A percentile compares a stretch with the other conserved stretches of the same genome.
These are phyloP conservation scores for Karalla daura DNA, from an alignment of 2,797 vertebrate species.

Conservation along the genomic window DNA sequence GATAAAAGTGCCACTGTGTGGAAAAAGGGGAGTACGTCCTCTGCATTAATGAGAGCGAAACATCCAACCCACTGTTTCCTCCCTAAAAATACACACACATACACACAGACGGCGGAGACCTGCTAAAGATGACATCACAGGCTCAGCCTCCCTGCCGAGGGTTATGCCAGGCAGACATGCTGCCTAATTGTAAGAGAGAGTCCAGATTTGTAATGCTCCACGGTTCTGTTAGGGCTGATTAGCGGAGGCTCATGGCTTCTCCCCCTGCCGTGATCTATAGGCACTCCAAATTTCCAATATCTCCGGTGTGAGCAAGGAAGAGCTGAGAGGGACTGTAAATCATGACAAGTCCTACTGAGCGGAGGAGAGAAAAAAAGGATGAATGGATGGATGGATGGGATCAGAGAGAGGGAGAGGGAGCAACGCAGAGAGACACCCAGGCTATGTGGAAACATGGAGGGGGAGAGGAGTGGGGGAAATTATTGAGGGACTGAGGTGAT, in stretches of 20 bases:
- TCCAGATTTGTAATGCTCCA: conserved; percentile 77
- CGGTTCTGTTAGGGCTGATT: conserved; percentile 82
- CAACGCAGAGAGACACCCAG: conserved; percentile 58
- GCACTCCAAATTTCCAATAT: conserved; percentile 83
- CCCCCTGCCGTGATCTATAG: conserved; percentile 79
- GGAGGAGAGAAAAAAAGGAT: conserved; percentile 38
- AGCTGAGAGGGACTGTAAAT: conserved; percentile 80
- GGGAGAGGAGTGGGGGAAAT: conserved; percentile 58
- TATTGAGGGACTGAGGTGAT: conserved; percentile 67
- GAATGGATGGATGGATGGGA: conserved; percentile 52
- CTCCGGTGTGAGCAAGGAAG: conserved; percentile 76
- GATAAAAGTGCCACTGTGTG: conserved; percentile 75
- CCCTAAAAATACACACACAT: conserved; percentile 38
- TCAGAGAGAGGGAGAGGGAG: conserved; percentile 44
- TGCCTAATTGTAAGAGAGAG: conserved; percentile 76
- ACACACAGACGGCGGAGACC: conserved; percentile 33
- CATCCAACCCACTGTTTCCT: conserved; percentile 53
- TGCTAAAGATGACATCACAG: conserved; percentile 71
- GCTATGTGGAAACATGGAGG: conserved; percentile 69
- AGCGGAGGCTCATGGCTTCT: conserved; percentile 71
- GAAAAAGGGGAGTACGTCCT: conserved; percentile 70
- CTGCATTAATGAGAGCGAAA: conserved; percentile 77
- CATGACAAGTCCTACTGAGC: conserved; percentile 74
- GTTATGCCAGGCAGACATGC: conserved; percentile 64
- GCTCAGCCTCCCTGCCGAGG: conserved; percentile 51